Base-by-base conservation (phyloP, 2,888 invertebrate genomes). In the Lithophane semibrunnea region DNA sequence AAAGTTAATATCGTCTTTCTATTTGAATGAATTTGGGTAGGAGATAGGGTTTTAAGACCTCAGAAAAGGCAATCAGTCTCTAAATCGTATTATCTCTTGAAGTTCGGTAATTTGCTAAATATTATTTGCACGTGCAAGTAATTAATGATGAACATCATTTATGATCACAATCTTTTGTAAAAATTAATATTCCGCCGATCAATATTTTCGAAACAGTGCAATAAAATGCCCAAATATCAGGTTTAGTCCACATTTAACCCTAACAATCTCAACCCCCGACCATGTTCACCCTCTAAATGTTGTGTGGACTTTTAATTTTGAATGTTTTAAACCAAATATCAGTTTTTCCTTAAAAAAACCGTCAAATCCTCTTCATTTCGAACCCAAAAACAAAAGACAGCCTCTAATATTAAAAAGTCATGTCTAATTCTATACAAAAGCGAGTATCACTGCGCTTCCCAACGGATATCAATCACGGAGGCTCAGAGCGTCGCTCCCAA, bases 401-500 rank as follows among this genome's bases (percentile, higher is more conserved):
- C 2, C 37, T 67, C 47, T 73, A 70, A 71, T 83, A 77, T 77
- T 71, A 84, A 80, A 81, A 75, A 73, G 64, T 77, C 73, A 69
- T 72, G 66, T 82, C 82, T 75, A 84, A 86, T 84, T 86, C 67
- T 76, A 71, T 72, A 80, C 73, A 78, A 70, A 84, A 79, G 63
- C 74, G 63, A 74, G 74, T 79, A 84, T 82, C 84, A 77, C 71
- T 76, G 80, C 60, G 74, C 60, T 68, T 75, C 79, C 83, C 75
- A 42, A 24, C 60, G 77, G 77, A 66, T 79, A 89, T 89, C 89
- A 87, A 89, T 89, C 88, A 89, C 82, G 21, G 12, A 56, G 84
- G 88, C 81, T 88, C 82, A 77, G 68, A 76, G 69, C 82, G 88
- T 89, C 88, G 80, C 76, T 84, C 84, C 85, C 89, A 85, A 89